Conservation (phyloP, 2,888 invertebrate species). For the Nemotelus nigrinus region DNA sequence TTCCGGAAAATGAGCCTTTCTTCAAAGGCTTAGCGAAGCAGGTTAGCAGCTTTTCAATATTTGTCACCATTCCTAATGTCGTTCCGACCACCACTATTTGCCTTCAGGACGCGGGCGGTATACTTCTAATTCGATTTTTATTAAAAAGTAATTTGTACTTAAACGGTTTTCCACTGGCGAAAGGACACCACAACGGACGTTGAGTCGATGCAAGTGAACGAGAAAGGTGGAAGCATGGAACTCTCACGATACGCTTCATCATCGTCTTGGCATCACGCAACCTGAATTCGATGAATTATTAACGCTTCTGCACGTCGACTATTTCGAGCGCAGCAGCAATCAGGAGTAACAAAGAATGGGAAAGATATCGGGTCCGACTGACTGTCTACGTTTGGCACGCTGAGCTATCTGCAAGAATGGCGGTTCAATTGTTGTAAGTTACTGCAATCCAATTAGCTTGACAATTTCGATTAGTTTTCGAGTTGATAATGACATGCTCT, state of each 20-base stretch:
- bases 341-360: background rate
- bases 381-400: background rate
- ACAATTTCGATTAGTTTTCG: constrained; percentile 42
- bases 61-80: background rate
- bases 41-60: constrained; percentile 3
- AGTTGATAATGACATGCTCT: constrained; percentile 35
- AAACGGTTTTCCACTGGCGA: constrained; percentile 32
- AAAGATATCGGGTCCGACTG: background rate
- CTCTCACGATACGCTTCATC: constrained; percentile 12
- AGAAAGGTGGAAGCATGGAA: background rate
- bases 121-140: constrained; percentile 41
- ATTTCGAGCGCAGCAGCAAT: constrained; percentile 9
- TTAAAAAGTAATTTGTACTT: constrained; percentile 43
- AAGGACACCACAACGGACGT: background rate
- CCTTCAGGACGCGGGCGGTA: background rate
- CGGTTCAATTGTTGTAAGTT: constrained; percentile 35
- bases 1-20: background rate
- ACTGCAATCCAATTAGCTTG: constrained; percentile 45
- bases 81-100: constrained; percentile 23
- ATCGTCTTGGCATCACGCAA: constrained; percentile 39
- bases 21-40: background rate
- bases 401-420: constrained; percentile 10
- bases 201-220: too few relatives aligned
- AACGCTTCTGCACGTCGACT: constrained; percentile 9
- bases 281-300: constrained; percentile 39